Base-by-base conservation (phyloP, 92 coral and sea anemone genomes). In the Parazoanthus atlanticus region DNA sequence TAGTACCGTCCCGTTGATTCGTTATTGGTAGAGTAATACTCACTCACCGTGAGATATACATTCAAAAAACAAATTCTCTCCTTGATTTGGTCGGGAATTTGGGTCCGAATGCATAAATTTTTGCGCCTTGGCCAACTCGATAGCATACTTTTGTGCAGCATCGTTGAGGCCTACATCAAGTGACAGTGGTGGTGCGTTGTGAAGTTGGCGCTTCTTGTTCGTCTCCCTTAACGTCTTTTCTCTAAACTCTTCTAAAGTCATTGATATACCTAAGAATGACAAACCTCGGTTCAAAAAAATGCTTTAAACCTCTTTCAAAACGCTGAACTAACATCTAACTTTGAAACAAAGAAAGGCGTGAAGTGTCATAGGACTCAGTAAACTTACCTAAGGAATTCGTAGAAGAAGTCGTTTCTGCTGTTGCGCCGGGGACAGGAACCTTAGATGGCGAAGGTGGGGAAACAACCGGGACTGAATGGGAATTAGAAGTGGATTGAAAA, bases 51-150 rank as follows among this genome's bases (percentile, higher is more conserved):
- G 89, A 52, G 82, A 58, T 5, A 90, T 21, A 34, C 93, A 91
- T 38, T 90, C 89, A 11, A 84, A 58, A 3, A 66, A 90, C 33
- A 91, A 43, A 67, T 89, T 91, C 43, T 91, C 93, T 43, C 93
- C 93, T 56, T 89, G 77, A 46, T 88, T 88, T 73, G 61, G 28
- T 43, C 89, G 86, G 25, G 89, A 61, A 5, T 47, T 46, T 2
- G 89, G 88, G 12, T 80, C 78, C n/a, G 93, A 84, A 81, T 85
- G 93, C 77, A 43, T 26, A 43, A 86, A 79, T 15, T 74, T 64
- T 31, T 82, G 33, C 70, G 69, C 58, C 0, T 30, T 85, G 19
- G 91, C 93, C 72, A 91, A 28, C 66, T 84, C 79, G 34, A 3
- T 43, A 21, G 91, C 93, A 85, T 61, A 91, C 6, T 8, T 41